phyloP scores from a whole-genome alignment of 2,888 invertebrate genomes.

The Caenorhabditis macrosperma region DNA sequence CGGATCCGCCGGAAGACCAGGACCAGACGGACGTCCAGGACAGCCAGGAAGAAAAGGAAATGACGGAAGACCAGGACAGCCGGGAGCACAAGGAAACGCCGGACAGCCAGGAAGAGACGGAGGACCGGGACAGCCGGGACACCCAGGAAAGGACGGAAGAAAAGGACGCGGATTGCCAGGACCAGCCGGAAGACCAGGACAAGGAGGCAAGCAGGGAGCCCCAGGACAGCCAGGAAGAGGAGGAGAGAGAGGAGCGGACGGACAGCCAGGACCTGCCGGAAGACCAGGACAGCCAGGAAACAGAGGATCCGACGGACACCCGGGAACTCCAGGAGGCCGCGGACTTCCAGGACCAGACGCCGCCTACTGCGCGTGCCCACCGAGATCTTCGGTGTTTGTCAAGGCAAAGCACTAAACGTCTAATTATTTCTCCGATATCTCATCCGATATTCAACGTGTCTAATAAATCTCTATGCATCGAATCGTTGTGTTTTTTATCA shows the following conservation, averaged over 20 bases:
- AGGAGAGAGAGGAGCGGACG: slow-evolving; percentile 66
- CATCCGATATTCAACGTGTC: slow-evolving; percentile 2
- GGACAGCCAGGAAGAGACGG: slow-evolving; percentile 63
- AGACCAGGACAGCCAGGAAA: slow-evolving; percentile 58
- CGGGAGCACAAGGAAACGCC: slow-evolving; percentile 58
- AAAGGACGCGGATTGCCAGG: slow-evolving; percentile 56
- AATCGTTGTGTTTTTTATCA: background rate
- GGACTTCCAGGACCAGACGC: slow-evolving; percentile 57
- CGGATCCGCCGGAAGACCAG: slow-evolving; percentile 64
- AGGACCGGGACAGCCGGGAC: slow-evolving; percentile 59
- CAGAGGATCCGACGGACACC: slow-evolving; percentile 59
- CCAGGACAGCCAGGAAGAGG: slow-evolving; percentile 58
- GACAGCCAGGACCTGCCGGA: slow-evolving; percentile 58
- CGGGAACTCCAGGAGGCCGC: slow-evolving; percentile 59
- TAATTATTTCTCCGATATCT: slow-evolving; percentile 9
- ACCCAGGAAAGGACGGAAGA: slow-evolving; percentile 58
- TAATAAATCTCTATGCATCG: slow-evolving; percentile 33
- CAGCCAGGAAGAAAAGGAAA: slow-evolving; percentile 58
- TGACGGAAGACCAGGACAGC: slow-evolving; percentile 56
- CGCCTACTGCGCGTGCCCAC: slow-evolving; percentile 55
- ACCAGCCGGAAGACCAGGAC: slow-evolving; percentile 41
- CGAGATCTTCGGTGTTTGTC: slow-evolving; percentile 46
- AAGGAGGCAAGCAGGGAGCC: slow-evolving; percentile 49
- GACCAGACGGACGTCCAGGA: slow-evolving; percentile 68
- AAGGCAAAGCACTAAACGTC: slow-evolving; percentile 33